Percentiles rank a stretch among this genome's conserved stretches.
Evolutionary conservation across 2,797 vertebrate species (phyloP).

Genomic region (Acrossocheilus wenchowensis): DNA sequence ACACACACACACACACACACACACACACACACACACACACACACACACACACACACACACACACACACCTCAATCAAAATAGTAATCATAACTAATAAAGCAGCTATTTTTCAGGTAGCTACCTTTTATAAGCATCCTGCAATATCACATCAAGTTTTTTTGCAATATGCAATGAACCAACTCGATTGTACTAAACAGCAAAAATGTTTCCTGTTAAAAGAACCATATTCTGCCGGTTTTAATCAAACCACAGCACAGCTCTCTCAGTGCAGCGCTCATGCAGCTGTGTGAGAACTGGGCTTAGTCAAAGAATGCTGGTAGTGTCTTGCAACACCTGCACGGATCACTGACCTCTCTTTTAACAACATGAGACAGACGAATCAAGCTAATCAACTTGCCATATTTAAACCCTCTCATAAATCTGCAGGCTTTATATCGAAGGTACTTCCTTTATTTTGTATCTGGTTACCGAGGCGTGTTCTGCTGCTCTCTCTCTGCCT

Average conservation of each 20-base stretch:
- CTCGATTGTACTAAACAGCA: not conserved
- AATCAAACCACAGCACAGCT: constrained; percentile 51
- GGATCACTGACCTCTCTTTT: constrained; percentile 58
- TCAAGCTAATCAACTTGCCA: constrained; percentile 66
- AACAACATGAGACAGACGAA: constrained; percentile 61
- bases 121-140: not conserved
- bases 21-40: not conserved
- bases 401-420: constrained; percentile 79
- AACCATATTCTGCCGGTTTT: constrained; percentile 19
- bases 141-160: not conserved
- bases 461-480: constrained; percentile 75
- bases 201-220: not conserved
- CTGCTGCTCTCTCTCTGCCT: constrained; percentile 45
- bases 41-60: not conserved
- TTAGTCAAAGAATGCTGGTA: constrained; percentile 41
- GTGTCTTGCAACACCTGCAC: constrained; percentile 73
- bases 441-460: constrained; percentile 67
- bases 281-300: constrained; percentile 47
- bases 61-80: not conserved
- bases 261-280: not conserved
- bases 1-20: no score
- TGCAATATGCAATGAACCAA: not conserved
- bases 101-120: not conserved
- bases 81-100: not conserved
- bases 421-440: constrained; percentile 76